Percentiles rank a stretch among this genome's conserved stretches.
phyloP scores from a whole-genome alignment of 1,140 invertebrate genomes.

The Parasteatoda tepidariorum region DNA sequence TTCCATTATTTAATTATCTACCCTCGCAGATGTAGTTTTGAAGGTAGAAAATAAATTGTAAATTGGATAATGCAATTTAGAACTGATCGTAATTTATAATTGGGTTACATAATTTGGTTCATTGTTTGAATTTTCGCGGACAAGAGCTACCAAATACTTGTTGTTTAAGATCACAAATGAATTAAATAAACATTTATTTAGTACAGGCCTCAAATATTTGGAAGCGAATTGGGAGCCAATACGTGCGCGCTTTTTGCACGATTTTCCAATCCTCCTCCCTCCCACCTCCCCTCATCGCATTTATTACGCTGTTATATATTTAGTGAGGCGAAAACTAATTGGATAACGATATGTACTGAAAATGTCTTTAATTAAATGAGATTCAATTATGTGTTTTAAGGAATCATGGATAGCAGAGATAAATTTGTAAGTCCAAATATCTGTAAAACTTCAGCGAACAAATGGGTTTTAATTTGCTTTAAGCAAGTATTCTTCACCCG shows the following conservation, averaged over 20 bases:
- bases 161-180: conserved; percentile 59
- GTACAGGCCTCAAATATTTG: conserved; percentile 55
- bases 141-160: conserved; percentile 31
- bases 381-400: conserved; percentile 60
- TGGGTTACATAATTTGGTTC: conserved; percentile 55
- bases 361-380: conserved; percentile 58
- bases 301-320: conserved; percentile 59
- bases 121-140: conserved; percentile 60
- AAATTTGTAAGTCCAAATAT: conserved; percentile 51
- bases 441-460: conserved; percentile 54
- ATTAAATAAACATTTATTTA: conserved; percentile 61
- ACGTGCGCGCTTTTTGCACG: conserved; percentile 44
- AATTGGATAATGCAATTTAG: conserved; percentile 60
- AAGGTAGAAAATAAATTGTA: conserved; percentile 53
- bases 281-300: conserved; percentile 18
- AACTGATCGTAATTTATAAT: conserved; percentile 60
- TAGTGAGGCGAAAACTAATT: conserved; percentile 49
- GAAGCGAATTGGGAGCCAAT: neutral
- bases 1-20: conserved; percentile 56
- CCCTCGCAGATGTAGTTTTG: neutral
- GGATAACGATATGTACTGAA: conserved; percentile 60
- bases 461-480: conserved; percentile 59
- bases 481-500: conserved; percentile 4
- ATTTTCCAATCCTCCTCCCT: neutral
- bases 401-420: conserved; percentile 53